Evolutionary conservation across 2,113 vertebrate genomes (phyloP), one percentile per base, ranked within the genome.

Genomic region (Triplophysa tibetana): DNA sequence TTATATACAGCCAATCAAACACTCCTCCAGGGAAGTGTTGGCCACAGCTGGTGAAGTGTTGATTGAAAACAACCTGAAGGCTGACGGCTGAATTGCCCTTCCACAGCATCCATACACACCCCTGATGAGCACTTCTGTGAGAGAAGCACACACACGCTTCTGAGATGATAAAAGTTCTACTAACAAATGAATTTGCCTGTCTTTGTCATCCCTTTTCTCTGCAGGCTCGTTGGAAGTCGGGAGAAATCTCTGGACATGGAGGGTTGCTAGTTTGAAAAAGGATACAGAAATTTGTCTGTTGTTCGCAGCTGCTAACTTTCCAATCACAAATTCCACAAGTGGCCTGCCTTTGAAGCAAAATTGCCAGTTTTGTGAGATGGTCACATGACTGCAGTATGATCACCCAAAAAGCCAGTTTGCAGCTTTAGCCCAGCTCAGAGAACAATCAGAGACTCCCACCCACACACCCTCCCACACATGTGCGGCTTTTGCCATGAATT

Each of bases 351-450:
- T 21, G 45, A 69, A 48, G 26, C 17, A 19, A 69, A 75, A 41
- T 79, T 84, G 72, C 90, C 90, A 87, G 90, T 90, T 92, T 88
- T 92, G 92, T 96, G 96, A 95, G 89, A 99, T 98, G 98, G 97
- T 99, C 93, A 99, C 97, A 97, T 98, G 94, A 98, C 92, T 66
- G 0, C n/a, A 74, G 65, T 13, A 68, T 81, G 86, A 89, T 86
- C 75, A 79, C 78, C 86, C 85, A 54, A 45, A 43, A 24, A 81
- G 80, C 86, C 85, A 86, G 83, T 64, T 54, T 60, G 12, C 70
- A 75, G 70, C 80, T 86, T 84, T 86, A 86, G 58, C 11, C 87
- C 88, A 87, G 80, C 81, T 77, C 84, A 87, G 82, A 92, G 91
- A 88, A 38, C 66, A 48, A 62, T 77, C 62, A 26, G 29, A 84